Percentiles rank a stretch among this genome's conserved stretches.
Conservation (phyloP, 2,888 invertebrate genomes). For the Papilio gigon region DNA sequence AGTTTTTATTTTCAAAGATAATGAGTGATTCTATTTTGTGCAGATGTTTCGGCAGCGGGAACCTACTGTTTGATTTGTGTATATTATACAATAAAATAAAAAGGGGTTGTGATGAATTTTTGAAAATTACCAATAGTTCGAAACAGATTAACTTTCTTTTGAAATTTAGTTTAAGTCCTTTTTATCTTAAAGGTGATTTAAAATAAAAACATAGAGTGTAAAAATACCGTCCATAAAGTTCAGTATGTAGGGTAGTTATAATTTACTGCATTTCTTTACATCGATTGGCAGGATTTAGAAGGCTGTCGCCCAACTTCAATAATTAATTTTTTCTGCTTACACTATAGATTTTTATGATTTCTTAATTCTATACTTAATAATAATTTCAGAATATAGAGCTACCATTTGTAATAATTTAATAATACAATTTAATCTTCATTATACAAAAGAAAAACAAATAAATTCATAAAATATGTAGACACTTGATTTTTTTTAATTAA, state of each 20-base stretch:
- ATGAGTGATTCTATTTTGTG: background rate
- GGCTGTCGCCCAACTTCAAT: slow-evolving; percentile 26
- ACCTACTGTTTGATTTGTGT: background rate
- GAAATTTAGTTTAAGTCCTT: too few relatives aligned
- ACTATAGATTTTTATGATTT: slow-evolving; percentile 14
- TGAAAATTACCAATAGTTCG: background rate
- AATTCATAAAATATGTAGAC: background rate
- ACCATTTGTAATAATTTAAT: slow-evolving; percentile 18
- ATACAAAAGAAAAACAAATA: background rate
- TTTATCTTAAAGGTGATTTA: too few relatives aligned
- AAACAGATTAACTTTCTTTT: background rate
- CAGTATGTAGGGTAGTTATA: background rate
- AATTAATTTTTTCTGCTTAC: background rate
- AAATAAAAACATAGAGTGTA: too few relatives aligned
- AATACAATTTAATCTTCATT: background rate
- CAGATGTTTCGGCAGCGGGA: background rate
- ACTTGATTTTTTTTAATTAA: background rate
- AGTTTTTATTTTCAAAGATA: background rate
- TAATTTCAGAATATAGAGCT: slow-evolving; percentile 16
- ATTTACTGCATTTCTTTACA: slow-evolving; percentile 3
- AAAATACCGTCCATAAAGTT: background rate
- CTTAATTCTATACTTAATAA: background rate
- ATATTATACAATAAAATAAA: background rate
- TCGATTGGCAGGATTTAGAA: slow-evolving; percentile 22
- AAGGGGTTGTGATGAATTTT: background rate